Evolutionary conservation across 2,888 invertebrate genomes (phyloP).

Genomic region (Bellardia bayeri): DNA sequence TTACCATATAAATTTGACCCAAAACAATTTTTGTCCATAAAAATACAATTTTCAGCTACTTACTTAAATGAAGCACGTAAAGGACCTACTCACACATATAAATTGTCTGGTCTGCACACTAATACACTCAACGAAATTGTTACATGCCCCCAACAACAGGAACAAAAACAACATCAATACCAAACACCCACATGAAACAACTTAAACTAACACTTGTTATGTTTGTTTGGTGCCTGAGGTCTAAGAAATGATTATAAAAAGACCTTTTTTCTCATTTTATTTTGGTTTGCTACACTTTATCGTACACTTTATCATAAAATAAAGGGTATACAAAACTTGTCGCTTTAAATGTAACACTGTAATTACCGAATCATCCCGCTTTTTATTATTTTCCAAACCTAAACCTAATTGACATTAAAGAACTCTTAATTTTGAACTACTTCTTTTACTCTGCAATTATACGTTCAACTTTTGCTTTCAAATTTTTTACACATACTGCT

Average conservation of each 20-base stretch:
- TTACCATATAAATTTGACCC: slow-evolving; percentile 82
- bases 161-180: background rate
- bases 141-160: background rate
- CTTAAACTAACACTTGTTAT: slow-evolving; percentile 51
- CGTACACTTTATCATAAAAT: background rate
- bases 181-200: slow-evolving; percentile 28
- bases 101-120: slow-evolving; percentile 31
- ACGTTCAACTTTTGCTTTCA: no score
- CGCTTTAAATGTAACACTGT: background rate
- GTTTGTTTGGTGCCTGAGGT: slow-evolving; percentile 53
- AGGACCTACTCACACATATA: slow-evolving; percentile 46
- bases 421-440: no score
- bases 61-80: slow-evolving; percentile 74
- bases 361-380: no score
- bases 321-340: background rate
- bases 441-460: no score
- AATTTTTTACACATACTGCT: no score
- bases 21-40: slow-evolving; percentile 83
- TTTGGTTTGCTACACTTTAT: slow-evolving; percentile 17
- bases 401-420: no score
- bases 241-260: slow-evolving; percentile 69
- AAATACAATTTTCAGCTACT: slow-evolving; percentile 83
- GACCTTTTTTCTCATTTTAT: slow-evolving; percentile 40
- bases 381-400: no score
- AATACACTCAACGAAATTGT: slow-evolving; percentile 26